Conservation (phyloP, 2,113 vertebrate genomes). For the Blennius ocellaris region DNA sequence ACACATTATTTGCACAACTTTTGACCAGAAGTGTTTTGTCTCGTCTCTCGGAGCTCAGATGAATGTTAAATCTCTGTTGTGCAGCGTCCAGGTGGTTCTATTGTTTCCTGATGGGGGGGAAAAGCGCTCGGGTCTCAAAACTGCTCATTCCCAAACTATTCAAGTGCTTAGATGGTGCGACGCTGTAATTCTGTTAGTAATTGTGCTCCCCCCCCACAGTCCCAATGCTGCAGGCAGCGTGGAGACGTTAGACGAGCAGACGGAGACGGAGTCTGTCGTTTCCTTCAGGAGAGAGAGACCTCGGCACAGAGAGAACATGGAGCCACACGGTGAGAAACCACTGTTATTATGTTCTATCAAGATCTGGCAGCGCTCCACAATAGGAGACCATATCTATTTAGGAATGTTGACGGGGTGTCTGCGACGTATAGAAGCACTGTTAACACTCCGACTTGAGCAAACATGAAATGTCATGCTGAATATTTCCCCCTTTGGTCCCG, state of each 20-base stretch:
- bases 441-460: constrained; percentile 32
- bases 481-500: neutral
- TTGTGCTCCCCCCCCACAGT: constrained; percentile 60
- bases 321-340: constrained; percentile 84
- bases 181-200: constrained; percentile 12
- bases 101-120: no score
- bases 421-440: neutral
- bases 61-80: no score
- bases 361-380: constrained; percentile 41
- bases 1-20: no score
- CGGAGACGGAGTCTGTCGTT: constrained; percentile 90
- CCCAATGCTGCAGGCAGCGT: constrained; percentile 90
- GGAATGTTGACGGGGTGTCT: constrained; percentile 36
- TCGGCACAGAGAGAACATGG: constrained; percentile 86
- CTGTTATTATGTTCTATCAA: constrained; percentile 16
- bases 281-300: constrained; percentile 89
- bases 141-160: no score
- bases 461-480: constrained; percentile 22
- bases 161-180: neutral
- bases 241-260: constrained; percentile 91
- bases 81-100: no score
- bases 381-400: constrained; percentile 38
- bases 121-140: no score
- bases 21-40: no score
- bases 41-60: no score